A percentile compares a stretch with the other conserved stretches of the same genome.
phyloP scores from a whole-genome alignment of 2,797 vertebrate species.

The Poeciliopsis paucimaculata region DNA sequence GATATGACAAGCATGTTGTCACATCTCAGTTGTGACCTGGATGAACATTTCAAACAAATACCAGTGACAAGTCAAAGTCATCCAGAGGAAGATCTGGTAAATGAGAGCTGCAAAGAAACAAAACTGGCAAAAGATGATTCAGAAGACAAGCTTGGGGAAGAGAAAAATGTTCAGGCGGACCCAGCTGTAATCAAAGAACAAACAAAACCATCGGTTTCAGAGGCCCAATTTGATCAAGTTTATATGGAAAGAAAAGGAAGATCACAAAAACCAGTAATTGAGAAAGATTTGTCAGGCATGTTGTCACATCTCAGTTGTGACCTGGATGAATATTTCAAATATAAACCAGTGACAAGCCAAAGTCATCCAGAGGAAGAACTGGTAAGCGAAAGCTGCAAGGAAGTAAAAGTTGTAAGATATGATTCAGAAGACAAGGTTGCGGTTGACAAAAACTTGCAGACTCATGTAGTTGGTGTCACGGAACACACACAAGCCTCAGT shows the following conservation, averaged over 20 bases:
- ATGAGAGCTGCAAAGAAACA: constrained; percentile 19
- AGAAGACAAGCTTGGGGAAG: background rate
- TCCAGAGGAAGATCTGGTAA: constrained; percentile 13
- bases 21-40: constrained; percentile 51
- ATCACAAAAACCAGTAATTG: background rate
- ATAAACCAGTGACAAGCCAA: constrained; percentile 16
- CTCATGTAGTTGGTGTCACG: background rate
- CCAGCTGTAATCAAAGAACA: background rate
- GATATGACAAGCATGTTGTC: constrained; percentile 57
- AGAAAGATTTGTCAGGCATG: constrained; percentile 57
- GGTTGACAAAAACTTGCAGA: background rate
- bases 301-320: constrained; percentile 49
- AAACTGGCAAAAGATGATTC: background rate
- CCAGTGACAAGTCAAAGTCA: constrained; percentile 18
- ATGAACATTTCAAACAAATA: constrained; percentile 30
- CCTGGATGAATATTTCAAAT: constrained; percentile 35
- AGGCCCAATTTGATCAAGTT: constrained; percentile 43
- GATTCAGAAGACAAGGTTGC: background rate
- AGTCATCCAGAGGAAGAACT: constrained; percentile 11
- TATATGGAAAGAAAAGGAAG: constrained; percentile 2
- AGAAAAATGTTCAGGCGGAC: background rate
- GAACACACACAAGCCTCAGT: background rate
- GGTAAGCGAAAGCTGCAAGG: constrained; percentile 31
- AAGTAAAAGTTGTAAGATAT: constrained; percentile 18
- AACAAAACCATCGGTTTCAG: constrained; percentile 8